Base-by-base conservation (phyloP, 2,113 vertebrate genomes). In the Aegithalos caudatus region DNA sequence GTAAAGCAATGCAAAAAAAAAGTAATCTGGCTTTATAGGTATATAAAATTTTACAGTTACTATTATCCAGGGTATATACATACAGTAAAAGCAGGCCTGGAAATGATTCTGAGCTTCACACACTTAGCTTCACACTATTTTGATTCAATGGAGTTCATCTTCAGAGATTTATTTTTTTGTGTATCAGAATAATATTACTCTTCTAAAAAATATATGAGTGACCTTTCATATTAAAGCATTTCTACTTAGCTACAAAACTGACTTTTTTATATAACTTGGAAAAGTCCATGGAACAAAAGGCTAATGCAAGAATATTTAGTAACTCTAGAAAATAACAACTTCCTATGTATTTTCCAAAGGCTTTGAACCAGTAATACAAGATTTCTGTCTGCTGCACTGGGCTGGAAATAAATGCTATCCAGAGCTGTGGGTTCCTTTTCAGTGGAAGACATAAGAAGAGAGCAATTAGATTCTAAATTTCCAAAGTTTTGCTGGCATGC, bases 271-370 rank as follows among this genome's bases (percentile, higher is more conserved):
- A 37, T 61, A 21, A 67, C 47, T 97, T 90, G 92, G 92, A 95
- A 44, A 82, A 53, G 31, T 57, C 50, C 29, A 61, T 20, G 94
- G 88, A 96, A 95, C 50, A 93, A 91, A 28, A 94, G 29, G 48
- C 72, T 87, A 89, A 91, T 7, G 7, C 37, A 94, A 80, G 66
- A 93, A 76, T 76, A 87, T 90, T 81, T 67, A 94, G 78, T 92
- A 85, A 90, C 58, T 76, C 81, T 48, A 95, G 87, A 93, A 94
- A 95, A 95, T 94, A 94, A 93, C 81, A 93, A 93, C 88, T 90
- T 95, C 94, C 79, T 95, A 42, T 66, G 64, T 70, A 80, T 90
- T 96, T 96, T 97, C 85, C 92, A 83, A 93, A 77, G 21, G 29
- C 51, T 94, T 92, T 95, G 82, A 93, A 66, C 79, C 86, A 70